Base-by-base conservation (phyloP, 1,140 invertebrate genomes). In the Helicoverpa zea region DNA sequence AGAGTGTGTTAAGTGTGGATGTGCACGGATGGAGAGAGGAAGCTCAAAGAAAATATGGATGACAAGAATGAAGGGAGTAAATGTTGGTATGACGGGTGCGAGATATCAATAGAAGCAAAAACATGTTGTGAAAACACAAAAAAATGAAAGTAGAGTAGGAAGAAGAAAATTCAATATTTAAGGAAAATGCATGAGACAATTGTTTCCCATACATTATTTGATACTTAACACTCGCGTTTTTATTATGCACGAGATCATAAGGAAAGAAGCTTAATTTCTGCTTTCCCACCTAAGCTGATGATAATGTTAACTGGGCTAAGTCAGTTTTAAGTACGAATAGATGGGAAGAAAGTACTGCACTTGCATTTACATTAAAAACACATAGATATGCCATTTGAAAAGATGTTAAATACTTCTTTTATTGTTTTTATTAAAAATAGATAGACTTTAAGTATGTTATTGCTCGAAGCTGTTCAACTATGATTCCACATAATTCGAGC, bases 341-440 rank as follows among this genome's bases (percentile, higher is more conserved):
- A 64, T 64, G 43, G 29, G 35, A 64, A 63, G 61, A 63, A 63
- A 64, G 61, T 64, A 35, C 35, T 43, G 29, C n/a, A 64, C 29
- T 64, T 29, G 18, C 35, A 35, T 64, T 64, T 43, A 14, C 13
- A 35, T 35, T 43, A 64, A 43, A 64, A 64, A 14, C 14, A 14
- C 11, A 35, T 43, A 35, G 29, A 64, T 43, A 2, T 43, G 12
- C 3, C 30, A 13, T 23, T 59, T n/a, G 18, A 18, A 16, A 29
- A 29, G 58, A 59, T 23, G 12, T 11, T 12, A 16, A 56, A 56
- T 56, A 16, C n/a, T 16, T 56, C 5, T 54, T 54, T n/a, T n/a
- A 18, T 58, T 16, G 23, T 23, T 35, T 35, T 59, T 16, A 43
- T 64, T 43, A 64, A n/a, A 43, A n/a, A 64, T n/a, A n/a, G 29